phyloP scores from a whole-genome alignment of 2,113 vertebrate species.

The Lophura nycthemera region DNA sequence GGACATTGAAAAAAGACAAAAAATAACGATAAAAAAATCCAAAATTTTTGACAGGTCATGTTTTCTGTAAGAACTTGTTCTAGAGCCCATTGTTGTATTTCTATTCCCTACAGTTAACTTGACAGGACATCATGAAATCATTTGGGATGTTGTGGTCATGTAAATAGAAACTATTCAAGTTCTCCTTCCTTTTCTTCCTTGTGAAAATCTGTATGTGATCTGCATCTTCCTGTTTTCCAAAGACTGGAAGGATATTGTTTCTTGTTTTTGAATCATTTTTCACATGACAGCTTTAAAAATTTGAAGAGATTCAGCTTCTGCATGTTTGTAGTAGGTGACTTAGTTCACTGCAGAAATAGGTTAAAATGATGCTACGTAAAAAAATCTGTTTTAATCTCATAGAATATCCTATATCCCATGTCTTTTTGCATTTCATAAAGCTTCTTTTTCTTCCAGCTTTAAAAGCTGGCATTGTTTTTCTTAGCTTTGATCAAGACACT shows the following conservation, averaged over 20 bases:
- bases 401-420: slow-evolving; percentile 13
- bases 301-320: not conserved
- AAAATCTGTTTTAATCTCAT: slow-evolving; percentile 38
- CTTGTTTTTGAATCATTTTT: not conserved
- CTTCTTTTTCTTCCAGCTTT: slow-evolving; percentile 40
- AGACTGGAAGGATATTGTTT: not conserved
- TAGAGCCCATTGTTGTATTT: not conserved
- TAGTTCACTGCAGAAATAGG: slow-evolving; percentile 43
- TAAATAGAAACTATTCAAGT: not conserved
- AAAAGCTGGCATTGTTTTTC: slow-evolving; percentile 39
- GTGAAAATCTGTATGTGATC: not conserved
- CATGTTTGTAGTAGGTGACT: not conserved
- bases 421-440: slow-evolving; percentile 61
- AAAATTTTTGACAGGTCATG: not conserved
- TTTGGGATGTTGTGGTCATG: not conserved
- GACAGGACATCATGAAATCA: not conserved
- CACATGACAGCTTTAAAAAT: not conserved
- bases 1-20: not conserved
- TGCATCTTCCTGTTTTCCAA: not conserved
- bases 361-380: slow-evolving; percentile 54
- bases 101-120: not conserved
- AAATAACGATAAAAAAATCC: fast-evolving
- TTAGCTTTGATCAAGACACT: slow-evolving; percentile 62
- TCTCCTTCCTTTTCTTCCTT: not conserved
- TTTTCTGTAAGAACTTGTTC: not conserved